Percentiles rank a stretch among this genome's conserved stretches.
phyloP scores from a whole-genome alignment of 2,113 vertebrate species.

The Xerus inauris region DNA sequence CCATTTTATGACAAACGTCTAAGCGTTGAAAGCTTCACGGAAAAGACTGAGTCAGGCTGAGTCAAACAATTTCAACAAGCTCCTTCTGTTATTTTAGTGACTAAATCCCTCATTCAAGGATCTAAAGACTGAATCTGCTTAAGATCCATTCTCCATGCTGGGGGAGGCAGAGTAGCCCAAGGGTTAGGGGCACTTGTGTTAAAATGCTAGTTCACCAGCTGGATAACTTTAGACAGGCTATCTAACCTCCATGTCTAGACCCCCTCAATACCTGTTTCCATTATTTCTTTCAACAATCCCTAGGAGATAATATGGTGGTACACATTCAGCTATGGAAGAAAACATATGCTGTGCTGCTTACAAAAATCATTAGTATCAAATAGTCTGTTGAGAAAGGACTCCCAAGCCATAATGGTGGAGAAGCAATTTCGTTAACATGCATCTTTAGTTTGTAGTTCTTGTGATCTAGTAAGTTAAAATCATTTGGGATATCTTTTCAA shows the following conservation, averaged over 20 bases:
- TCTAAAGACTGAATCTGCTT: background rate
- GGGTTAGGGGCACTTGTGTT: too few species aligned
- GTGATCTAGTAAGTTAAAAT: background rate
- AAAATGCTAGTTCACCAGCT: background rate
- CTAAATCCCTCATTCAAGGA: background rate
- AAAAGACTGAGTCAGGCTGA: background rate
- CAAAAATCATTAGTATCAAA: background rate
- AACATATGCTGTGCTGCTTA: too few species aligned
- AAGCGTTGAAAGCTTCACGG: background rate
- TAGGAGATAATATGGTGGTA: too few species aligned
- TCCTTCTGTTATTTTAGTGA: background rate
- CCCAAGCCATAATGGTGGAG: background rate
- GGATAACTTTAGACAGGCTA: background rate
- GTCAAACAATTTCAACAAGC: background rate
- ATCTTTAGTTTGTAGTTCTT: background rate
- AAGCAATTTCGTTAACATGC: background rate
- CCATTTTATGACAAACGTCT: background rate
- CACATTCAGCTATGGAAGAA: too few species aligned
- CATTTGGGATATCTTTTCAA: background rate
- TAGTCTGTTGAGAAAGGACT: too few species aligned
- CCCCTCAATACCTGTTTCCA: too few species aligned
- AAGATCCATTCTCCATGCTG: background rate
- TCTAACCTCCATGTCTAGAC: background rate
- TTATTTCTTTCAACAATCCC: background rate
- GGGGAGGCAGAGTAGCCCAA: background rate